A percentile compares a stretch with the other conserved stretches of the same genome.
phyloP scores from a whole-genome alignment of 1,140 invertebrate species.

The Drosophila bocqueti region DNA sequence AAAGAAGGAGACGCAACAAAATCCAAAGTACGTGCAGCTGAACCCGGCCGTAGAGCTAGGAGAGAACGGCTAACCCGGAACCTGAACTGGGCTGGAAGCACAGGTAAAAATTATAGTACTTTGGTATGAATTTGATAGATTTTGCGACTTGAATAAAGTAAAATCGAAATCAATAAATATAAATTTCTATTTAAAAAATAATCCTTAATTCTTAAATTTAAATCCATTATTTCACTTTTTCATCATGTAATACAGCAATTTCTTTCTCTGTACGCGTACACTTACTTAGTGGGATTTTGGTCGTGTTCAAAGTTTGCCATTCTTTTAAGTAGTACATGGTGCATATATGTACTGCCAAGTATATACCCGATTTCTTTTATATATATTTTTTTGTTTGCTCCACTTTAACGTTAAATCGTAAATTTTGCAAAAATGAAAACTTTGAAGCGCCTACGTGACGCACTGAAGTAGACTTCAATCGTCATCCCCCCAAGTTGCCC shows the following conservation, averaged over 20 bases:
- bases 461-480: constrained; percentile 72
- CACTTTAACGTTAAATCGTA: constrained; percentile 83
- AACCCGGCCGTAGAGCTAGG: constrained; percentile 31
- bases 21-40: constrained; percentile 82
- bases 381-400: constrained; percentile 55
- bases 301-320: constrained; percentile 80
- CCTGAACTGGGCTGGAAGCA: constrained; percentile 3
- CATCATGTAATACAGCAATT: background rate
- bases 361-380: constrained; percentile 19
- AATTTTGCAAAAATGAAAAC: constrained; percentile 81
- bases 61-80: constrained; percentile 19
- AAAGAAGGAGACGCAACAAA: constrained; percentile 74
- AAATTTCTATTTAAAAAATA: background rate
- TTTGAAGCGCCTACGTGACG: constrained; percentile 84
- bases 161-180: background rate
- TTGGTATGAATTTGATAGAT: background rate
- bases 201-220: too few relatives aligned
- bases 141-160: background rate
- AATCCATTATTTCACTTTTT: background rate
- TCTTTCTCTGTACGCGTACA: constrained; percentile 34
- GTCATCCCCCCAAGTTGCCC: background rate
- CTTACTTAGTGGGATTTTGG: constrained; percentile 84
- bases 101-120: background rate
- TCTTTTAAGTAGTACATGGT: constrained; percentile 78
- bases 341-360: constrained; percentile 22